Evolutionary conservation across 2,797 vertebrate species (phyloP).

Genomic region (Apogon talboti): DNA sequence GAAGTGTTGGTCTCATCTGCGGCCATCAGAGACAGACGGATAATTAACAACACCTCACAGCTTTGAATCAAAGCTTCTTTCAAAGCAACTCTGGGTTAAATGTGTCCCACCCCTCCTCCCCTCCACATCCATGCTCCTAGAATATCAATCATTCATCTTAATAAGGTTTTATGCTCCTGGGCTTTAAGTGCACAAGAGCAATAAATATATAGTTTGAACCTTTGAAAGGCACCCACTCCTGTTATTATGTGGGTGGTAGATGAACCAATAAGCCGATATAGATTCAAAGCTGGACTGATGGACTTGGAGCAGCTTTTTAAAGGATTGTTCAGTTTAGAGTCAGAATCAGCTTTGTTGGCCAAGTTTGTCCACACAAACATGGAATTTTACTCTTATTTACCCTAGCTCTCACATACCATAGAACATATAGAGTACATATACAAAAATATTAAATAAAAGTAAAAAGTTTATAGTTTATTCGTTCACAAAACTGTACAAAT

Average conservation of each 20-base stretch:
- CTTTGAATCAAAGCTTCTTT: constrained; percentile 68
- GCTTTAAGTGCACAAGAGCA: constrained; percentile 42
- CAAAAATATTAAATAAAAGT: no score
- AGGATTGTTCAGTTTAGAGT: background rate
- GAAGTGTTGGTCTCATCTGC: constrained; percentile 43
- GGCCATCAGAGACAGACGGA: constrained; percentile 66
- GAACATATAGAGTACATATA: no score
- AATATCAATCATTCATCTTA: constrained; percentile 68
- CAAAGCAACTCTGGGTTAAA: constrained; percentile 53
- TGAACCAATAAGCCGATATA: constrained; percentile 15
- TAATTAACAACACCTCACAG: constrained; percentile 71
- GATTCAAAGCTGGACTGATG: background rate
- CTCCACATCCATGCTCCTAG: constrained; percentile 31
- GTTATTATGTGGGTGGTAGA: constrained; percentile 34
- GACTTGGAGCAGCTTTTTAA: constrained; percentile 10
- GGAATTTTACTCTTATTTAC: no score
- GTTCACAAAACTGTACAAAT: no score
- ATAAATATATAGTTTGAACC: constrained; percentile 47
- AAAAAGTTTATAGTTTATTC: no score
- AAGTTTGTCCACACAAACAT: no score
- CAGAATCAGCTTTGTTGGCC: no score
- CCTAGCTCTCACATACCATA: no score
- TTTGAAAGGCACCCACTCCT: constrained; percentile 21
- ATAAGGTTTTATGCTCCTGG: constrained; percentile 52
- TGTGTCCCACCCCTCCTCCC: constrained; percentile 18